A percentile compares a stretch with the other conserved stretches of the same genome.
These are phyloP conservation scores for Pelochelys cantorii DNA, from an alignment of 2,797 vertebrate genomes.

Conservation along the genomic window DNA sequence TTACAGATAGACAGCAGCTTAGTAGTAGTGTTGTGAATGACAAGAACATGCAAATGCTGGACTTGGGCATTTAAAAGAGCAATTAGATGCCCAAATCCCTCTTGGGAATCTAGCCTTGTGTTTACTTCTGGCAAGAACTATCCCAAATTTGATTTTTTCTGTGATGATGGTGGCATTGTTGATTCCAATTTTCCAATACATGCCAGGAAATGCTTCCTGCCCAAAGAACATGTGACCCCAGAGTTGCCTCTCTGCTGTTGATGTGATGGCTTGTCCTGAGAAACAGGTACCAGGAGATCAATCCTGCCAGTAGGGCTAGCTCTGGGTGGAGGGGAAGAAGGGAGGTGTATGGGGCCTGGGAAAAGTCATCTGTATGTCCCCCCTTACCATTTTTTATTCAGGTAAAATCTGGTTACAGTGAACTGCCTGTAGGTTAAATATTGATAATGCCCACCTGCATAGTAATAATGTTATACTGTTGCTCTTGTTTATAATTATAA, in stretches of 20 bases:
- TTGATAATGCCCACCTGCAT: too few species aligned
- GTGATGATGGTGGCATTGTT: not conserved
- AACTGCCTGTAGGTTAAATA: too few species aligned
- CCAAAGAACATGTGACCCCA: not conserved
- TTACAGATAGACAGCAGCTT: not conserved
- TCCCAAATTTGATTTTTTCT: not conserved
- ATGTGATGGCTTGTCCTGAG: not conserved
- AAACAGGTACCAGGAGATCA: not conserved
- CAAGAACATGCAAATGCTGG: not conserved
- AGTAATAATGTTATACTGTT: too few species aligned
- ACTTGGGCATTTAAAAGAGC: not conserved
- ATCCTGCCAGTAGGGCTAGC: too few species aligned
- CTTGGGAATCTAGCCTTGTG: not conserved
- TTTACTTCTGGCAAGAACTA: not conserved
- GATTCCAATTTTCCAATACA: not conserved
- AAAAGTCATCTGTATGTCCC: too few species aligned
- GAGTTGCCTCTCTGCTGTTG: not conserved
- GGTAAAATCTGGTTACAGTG: too few species aligned
- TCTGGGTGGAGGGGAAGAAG: too few species aligned
- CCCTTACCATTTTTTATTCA: too few species aligned
- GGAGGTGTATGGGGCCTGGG: too few species aligned
- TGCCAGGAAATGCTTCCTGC: not conserved
- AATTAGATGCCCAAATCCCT: not conserved
- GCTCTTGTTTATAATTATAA: too few species aligned
- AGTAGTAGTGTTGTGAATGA: not conserved